Conservation (phyloP, 2,113 vertebrate species). For the Microtus richardsoni region DNA sequence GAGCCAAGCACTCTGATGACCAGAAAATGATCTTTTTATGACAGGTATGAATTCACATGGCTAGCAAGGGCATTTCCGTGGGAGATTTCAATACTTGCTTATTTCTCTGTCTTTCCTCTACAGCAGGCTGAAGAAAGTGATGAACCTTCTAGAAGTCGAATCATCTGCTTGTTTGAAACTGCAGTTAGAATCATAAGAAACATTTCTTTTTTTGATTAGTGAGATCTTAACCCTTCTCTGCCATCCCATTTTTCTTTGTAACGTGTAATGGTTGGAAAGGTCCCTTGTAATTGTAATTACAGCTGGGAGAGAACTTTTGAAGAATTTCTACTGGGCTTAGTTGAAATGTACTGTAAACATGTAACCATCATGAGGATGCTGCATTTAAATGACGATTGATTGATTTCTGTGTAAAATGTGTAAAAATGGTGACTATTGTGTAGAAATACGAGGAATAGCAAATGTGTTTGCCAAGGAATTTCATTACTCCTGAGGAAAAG, state of each 20-base stretch:
- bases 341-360: background rate
- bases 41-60: constrained; percentile 58
- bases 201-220: background rate
- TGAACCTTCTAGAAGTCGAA: background rate
- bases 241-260: constrained; percentile 14
- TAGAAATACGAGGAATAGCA: background rate
- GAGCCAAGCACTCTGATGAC: constrained; percentile 59
- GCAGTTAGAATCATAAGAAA: constrained; percentile 28
- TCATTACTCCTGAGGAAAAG: background rate
- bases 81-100: constrained; percentile 12
- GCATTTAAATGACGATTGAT: background rate
- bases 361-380: background rate
- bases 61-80: constrained; percentile 8
- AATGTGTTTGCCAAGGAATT: background rate
- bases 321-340: background rate
- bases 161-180: constrained; percentile 47
- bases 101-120: constrained; percentile 46
- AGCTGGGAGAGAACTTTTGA: background rate
- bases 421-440: background rate
- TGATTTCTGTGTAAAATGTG: background rate
- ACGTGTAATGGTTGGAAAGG: background rate
- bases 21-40: constrained; percentile 50
- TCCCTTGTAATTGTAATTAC: background rate
- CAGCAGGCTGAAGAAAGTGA: background rate
- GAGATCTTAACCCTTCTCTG: background rate